Evolutionary conservation across 64 coral and sea anemone species (phyloP), one percentile per base, ranked within the genome.

Genomic region (Stichodactyla mertensii): DNA sequence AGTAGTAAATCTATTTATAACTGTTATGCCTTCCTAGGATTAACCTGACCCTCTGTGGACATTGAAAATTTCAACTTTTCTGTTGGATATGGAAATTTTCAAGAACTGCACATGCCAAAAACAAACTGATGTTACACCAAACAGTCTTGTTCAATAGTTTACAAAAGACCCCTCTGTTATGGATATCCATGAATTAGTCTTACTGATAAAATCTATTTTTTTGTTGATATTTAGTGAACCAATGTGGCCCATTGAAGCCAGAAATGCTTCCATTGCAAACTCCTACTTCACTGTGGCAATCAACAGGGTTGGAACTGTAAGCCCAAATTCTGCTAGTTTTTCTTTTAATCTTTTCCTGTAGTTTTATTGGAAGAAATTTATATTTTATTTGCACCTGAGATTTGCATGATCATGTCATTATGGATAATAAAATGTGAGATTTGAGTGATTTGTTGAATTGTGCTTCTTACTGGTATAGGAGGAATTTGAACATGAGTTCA

Each of bases 231-330:
- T 45, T 45, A 95, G 93, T 92, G 97, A 99, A 89, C 97, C 97
- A 23, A 94, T 95, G 93, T 99, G 97, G 97, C 88, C 97, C 3
- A 90, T 99, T 36, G 97, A 99, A 52, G 97, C 97, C 54, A 79
- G 97, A 31, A 94, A 92, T 91, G 97, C 97, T 58, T 86, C 97
- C 6, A 95, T 99, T 54, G 93, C 97, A 23, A 99, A 99, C 51
- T 87, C 86, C 4, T 99, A 95, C 78, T 99, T 91, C 54, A 92
- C 93, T 86, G 93, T 95, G 4, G 93, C 90, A 74, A 99, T 99
- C 23, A 99, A 99, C 93, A 92, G 97, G 85, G 86, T 99, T 84
- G 97, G 97, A 77, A 99, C 97, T 22, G 97, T 95, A 84, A 99
- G 87, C 82, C 36, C 1, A 2, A 45, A 45, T 45, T 45, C 3